Conservation (phyloP, 2,888 invertebrate genomes). For the Yponomeuta cagnagella region DNA sequence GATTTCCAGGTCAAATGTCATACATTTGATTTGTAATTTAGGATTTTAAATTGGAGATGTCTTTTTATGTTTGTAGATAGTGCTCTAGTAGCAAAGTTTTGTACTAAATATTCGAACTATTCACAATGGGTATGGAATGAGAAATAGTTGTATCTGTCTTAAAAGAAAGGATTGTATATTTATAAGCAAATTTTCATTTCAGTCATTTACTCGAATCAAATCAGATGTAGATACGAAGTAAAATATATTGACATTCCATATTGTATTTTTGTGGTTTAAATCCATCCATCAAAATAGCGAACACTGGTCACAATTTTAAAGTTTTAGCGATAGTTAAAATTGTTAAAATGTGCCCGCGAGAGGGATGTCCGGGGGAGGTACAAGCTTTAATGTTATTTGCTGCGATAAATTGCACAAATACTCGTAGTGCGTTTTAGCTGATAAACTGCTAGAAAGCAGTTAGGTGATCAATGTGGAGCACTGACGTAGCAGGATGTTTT, state of each 20-base stretch:
- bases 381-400: too few species aligned
- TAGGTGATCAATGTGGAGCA: too few species aligned
- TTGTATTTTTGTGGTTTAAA: conserved; percentile 64
- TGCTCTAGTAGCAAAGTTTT: conserved; percentile 31
- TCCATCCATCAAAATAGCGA: conserved; percentile 38
- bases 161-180: conserved; percentile 60
- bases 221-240: conserved; percentile 71
- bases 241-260: conserved; percentile 76
- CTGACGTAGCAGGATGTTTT: too few species aligned
- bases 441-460: too few species aligned
- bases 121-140: conserved; percentile 39
- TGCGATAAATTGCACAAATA: too few species aligned
- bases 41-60: conserved; percentile 70
- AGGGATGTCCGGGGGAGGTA: too few species aligned
- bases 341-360: too few species aligned
- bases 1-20: conserved; percentile 69
- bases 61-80: conserved; percentile 75
- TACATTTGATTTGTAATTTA: conserved; percentile 75
- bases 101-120: conserved; percentile 47
- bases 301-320: not conserved
- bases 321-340: too few species aligned
- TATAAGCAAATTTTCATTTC: conserved; percentile 64
- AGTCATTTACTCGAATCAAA: conserved; percentile 62
- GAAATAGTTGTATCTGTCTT: conserved; percentile 40
- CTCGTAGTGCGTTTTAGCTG: too few species aligned